These are phyloP conservation scores for Ceratothoa steindachneri DNA, from an alignment of 2,888 invertebrate species.

Conservation along the genomic window DNA sequence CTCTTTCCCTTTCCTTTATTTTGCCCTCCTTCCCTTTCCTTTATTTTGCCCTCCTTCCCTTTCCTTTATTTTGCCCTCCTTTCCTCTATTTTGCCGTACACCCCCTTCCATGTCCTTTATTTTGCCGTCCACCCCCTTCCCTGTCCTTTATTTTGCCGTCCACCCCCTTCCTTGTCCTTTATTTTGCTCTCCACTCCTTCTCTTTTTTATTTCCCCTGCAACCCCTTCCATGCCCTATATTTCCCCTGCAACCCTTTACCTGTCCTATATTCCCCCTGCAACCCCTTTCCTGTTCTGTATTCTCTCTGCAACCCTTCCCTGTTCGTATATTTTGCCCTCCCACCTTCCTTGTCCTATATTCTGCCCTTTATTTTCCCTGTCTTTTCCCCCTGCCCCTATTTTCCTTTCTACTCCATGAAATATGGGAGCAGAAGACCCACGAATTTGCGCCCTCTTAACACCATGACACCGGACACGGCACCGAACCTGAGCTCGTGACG, in stretches of 20 bases:
- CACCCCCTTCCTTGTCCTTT: background rate
- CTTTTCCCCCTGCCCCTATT: background rate
- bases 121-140: constrained; percentile 22
- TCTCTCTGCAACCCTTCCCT: background rate
- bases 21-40: background rate
- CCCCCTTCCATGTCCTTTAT: constrained; percentile 24
- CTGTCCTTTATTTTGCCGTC: constrained; percentile 19
- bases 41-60: constrained; percentile 18
- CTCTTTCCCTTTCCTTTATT: background rate
- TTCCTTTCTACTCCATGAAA: background rate
- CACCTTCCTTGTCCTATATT: background rate
- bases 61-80: constrained; percentile 20
- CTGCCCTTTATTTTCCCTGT: background rate
- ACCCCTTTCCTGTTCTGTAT: background rate
- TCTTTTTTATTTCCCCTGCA: background rate
- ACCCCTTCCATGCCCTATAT: background rate
- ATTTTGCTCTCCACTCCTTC: background rate
- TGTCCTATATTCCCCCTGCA: background rate
- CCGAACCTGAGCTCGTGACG: too few species aligned
- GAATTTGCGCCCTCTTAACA: too few species aligned
- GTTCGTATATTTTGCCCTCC: background rate
- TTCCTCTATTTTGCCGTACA: constrained; percentile 30
- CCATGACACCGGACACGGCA: too few species aligned
- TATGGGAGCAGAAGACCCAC: too few species aligned
- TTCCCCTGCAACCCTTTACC: background rate